Conservation (phyloP, 1,140 invertebrate species). For the Drosophila athabasca region DNA sequence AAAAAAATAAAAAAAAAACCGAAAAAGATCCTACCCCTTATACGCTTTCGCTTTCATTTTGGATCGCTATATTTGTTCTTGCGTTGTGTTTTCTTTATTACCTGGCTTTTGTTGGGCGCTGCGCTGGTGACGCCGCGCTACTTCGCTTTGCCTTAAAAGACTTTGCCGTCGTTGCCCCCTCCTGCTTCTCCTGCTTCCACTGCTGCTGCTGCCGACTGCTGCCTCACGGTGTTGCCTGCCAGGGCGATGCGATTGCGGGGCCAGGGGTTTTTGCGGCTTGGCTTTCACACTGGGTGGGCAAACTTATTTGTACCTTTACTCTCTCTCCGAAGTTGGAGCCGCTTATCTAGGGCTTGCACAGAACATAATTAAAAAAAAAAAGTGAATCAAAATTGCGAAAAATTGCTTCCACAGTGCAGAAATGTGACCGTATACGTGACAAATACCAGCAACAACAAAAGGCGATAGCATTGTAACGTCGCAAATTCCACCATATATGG, state of each 20-base stretch:
- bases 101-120: constrained; percentile 37
- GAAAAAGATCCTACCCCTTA: no score
- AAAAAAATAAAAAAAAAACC: no score
- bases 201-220: constrained; percentile 14
- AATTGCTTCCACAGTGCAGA: constrained; percentile 40
- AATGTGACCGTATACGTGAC: constrained; percentile 32
- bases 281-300: no score
- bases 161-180: constrained; percentile 32
- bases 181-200: constrained; percentile 11
- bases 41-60: no score
- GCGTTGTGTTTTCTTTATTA: constrained; percentile 15
- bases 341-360: not conserved
- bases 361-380: constrained; percentile 41
- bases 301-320: no score
- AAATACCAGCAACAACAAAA: constrained; percentile 14
- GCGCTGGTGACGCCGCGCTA: constrained; percentile 2
- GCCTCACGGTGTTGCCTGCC: not conserved
- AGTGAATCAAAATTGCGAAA: constrained; percentile 41
- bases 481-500: constrained; percentile 6
- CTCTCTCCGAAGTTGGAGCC: not conserved
- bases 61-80: constrained; percentile 4
- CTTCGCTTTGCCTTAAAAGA: constrained; percentile 36
- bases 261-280: no score
- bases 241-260: no score
- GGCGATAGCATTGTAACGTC: not conserved